A percentile compares a stretch with the other conserved stretches of the same genome.
Conservation (phyloP, 2,797 vertebrate genomes). For the Sebastes miniatus region DNA sequence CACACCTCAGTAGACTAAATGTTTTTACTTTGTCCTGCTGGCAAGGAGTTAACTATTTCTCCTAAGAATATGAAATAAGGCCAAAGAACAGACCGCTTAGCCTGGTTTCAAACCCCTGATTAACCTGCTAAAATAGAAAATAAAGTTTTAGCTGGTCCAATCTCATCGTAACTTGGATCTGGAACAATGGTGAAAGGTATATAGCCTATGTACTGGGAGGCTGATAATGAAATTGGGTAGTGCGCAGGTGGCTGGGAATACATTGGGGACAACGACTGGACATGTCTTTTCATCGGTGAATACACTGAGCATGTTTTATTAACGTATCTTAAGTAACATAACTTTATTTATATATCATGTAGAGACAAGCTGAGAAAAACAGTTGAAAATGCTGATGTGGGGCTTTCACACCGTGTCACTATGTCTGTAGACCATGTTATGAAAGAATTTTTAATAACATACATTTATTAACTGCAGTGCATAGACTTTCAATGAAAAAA, state of each 20-base stretch:
- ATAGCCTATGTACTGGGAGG: neutral
- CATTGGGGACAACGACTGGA: neutral
- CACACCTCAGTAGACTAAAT: too few relatives aligned
- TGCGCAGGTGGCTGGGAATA: too few relatives aligned
- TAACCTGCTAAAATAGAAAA: neutral
- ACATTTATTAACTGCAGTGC: neutral
- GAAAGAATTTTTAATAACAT: neutral
- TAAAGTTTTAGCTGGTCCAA: neutral
- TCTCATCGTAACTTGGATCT: neutral
- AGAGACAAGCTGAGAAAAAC: too few relatives aligned
- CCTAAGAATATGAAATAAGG: neutral
- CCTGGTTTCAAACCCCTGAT: neutral
- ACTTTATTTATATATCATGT: too few relatives aligned
- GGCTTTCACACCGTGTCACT: neutral
- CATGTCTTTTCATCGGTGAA: accelerated
- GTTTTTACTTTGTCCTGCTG: neutral
- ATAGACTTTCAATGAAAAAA: neutral
- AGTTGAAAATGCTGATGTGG: neutral
- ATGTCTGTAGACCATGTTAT: neutral
- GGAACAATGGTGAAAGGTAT: neutral
- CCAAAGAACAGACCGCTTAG: neutral
- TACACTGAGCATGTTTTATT: neutral
- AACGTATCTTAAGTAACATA: neutral
- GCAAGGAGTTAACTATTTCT: neutral
- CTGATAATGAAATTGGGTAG: neutral